Conservation (phyloP, 53 echinoderm and acorn worm genomes). For the Astropecten irregularis region DNA sequence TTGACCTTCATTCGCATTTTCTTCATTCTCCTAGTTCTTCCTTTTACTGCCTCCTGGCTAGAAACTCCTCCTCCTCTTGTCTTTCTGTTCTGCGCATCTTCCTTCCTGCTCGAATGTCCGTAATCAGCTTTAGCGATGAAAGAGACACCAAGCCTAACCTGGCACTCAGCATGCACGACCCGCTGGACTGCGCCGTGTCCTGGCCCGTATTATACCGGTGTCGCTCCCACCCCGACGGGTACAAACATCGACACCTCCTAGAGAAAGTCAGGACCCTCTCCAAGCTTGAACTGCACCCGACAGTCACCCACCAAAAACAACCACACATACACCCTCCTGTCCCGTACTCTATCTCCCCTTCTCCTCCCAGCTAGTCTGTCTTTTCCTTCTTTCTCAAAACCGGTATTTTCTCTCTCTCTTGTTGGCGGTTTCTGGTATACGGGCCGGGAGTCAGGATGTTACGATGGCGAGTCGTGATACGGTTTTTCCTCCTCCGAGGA, state of each 20-base stretch:
- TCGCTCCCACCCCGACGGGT: conserved; percentile 14
- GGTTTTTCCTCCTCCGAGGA: conserved; percentile 33
- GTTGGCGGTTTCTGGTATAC: neutral
- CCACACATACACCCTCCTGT: neutral
- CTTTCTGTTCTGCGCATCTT: neutral
- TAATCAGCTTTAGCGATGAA: conserved; percentile 53
- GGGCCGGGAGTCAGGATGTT: conserved; percentile 49
- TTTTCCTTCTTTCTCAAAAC: no score
- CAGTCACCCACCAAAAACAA: neutral
- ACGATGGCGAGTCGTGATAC: conserved; percentile 20
- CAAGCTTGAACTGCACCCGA: no score
- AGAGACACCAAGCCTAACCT: conserved; percentile 17
- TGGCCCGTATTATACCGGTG: conserved; percentile 16
- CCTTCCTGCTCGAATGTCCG: conserved; percentile 58
- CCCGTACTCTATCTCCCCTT: no score
- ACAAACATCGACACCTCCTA: no score
- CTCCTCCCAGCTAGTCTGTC: no score
- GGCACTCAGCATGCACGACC: neutral
- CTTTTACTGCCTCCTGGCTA: neutral
- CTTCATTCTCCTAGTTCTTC: neutral
- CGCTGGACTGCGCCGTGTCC: neutral
- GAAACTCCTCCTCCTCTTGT: neutral
- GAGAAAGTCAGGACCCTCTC: no score
- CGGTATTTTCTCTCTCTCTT: neutral
- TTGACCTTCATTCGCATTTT: neutral